Percentiles rank a stretch among this genome's conserved stretches.
Evolutionary conservation across 2,888 invertebrate species (phyloP).

Genomic region (Patella ulyssiponensis): DNA sequence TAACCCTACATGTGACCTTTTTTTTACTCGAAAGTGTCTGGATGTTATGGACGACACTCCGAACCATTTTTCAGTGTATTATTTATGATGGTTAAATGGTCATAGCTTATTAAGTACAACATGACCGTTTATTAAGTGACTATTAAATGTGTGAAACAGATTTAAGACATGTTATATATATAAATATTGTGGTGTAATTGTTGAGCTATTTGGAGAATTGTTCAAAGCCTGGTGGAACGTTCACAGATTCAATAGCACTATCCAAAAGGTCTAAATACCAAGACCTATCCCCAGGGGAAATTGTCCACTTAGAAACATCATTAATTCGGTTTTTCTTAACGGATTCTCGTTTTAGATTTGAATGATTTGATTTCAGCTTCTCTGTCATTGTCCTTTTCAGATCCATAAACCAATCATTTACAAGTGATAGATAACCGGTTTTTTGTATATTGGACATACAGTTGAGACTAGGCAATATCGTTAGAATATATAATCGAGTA

Average conservation of each 20-base stretch:
- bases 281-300: not conserved
- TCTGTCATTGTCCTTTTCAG: not conserved
- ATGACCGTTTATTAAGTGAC: too few species aligned
- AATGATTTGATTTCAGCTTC: not conserved
- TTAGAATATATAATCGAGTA: not conserved
- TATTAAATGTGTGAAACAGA: too few species aligned
- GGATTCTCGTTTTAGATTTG: not conserved
- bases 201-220: too few species aligned
- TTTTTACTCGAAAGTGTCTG: too few species aligned
- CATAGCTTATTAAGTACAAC: too few species aligned
- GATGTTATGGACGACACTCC: too few species aligned
- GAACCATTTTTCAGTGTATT: too few species aligned
- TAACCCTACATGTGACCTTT: too few species aligned
- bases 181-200: too few species aligned
- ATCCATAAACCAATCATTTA: not conserved
- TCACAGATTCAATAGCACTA: not conserved
- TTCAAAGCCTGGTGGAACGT: not conserved
- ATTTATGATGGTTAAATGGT: too few species aligned
- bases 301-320: not conserved
- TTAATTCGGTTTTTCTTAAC: not conserved
- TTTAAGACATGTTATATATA: too few species aligned
- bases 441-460: not conserved
- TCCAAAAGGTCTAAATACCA: not conserved
- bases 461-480: not conserved
- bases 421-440: not conserved